A percentile compares a stretch with the other conserved stretches of the same genome.
phyloP scores from a whole-genome alignment of 1,140 invertebrate genomes.

The Brachionus plicatilis region DNA sequence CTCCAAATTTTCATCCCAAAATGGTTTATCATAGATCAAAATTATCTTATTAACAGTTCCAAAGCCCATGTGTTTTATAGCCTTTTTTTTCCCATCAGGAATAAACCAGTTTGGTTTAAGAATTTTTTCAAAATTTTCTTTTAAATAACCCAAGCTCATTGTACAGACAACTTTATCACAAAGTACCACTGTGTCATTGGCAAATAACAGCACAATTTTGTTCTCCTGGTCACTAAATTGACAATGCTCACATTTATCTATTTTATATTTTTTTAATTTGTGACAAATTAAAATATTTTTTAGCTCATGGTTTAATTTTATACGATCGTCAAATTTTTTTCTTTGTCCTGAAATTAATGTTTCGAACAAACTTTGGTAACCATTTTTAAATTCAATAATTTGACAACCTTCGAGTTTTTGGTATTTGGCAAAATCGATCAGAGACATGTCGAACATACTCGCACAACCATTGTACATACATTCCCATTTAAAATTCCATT shows the following conservation, averaged over 20 bases:
- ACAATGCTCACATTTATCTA: neutral
- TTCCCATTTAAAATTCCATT: constrained; percentile 30
- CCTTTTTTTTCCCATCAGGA: neutral
- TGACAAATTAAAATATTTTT: neutral
- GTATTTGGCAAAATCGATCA: constrained; percentile 11
- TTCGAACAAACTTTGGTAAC: neutral
- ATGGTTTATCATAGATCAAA: constrained; percentile 26
- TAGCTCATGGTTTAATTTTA: neutral
- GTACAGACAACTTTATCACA: constrained; percentile 24
- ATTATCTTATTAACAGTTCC: constrained; percentile 38
- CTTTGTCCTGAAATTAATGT: neutral
- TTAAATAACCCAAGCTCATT: constrained; percentile 17
- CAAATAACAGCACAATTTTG: constrained; percentile 11
- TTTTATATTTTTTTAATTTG: neutral
- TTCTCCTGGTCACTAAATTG: neutral
- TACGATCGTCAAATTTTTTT: neutral
- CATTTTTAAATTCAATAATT: constrained; percentile 14
- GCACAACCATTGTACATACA: neutral
- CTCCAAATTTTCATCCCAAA: constrained; percentile 38
- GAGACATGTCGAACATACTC: constrained; percentile 23
- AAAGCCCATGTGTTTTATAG: constrained; percentile 6
- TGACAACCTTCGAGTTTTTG: neutral
- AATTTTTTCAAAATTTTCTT: neutral
- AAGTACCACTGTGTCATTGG: neutral
- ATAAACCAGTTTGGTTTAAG: neutral